Base-by-base conservation (phyloP, 1,140 invertebrate genomes). In the Heliconius himera region DNA sequence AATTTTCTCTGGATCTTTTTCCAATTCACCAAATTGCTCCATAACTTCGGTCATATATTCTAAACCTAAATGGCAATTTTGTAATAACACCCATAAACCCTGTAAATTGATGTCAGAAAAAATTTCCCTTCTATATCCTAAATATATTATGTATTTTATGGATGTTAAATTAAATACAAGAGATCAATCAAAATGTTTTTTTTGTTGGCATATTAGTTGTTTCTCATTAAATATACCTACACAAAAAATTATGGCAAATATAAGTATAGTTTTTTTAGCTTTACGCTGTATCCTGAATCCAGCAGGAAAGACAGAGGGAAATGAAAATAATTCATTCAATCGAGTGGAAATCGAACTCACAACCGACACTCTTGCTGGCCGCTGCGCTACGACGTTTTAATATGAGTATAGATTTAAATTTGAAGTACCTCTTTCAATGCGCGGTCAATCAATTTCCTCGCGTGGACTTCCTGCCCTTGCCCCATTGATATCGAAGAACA, bases 61-160 rank as follows among this genome's bases (percentile, higher is more conserved):
- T 22, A 99, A 94, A 36, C 97, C 97, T 73, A 99, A 95, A 89
- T 99, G 98, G 89, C 98, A 99, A 91, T 99, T 99, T 95, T 99
- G 98, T 29, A 98, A 95, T 16, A 99, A 90, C 2, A 97, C 96
- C 98, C 97, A 98, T 70, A 96, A 95, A 9, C 98, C 98, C 95
- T 96, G 60, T 13, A n/a, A 66, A 66, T 66, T 29, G 22, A 66
- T 66, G 60, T 29, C 26, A 66, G 2, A 74, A 38, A 74, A 72
- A 72, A 78, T 70, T 41, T 22, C n/a, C 1, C 8, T 22, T 16
- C 3, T 56, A 9, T 6, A 46, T 1, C 41, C 51, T 16, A 2
- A 22, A 56, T 56, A 20, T 56, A 22, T 56, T 5, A 20, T 54
- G 51, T 54, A 54, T 46, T 46, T 11, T 46, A 4, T 46, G 41